These are phyloP conservation scores for Poeciliopsis paucimaculata DNA, from an alignment of 2,797 vertebrate species.

Conservation along the genomic window DNA sequence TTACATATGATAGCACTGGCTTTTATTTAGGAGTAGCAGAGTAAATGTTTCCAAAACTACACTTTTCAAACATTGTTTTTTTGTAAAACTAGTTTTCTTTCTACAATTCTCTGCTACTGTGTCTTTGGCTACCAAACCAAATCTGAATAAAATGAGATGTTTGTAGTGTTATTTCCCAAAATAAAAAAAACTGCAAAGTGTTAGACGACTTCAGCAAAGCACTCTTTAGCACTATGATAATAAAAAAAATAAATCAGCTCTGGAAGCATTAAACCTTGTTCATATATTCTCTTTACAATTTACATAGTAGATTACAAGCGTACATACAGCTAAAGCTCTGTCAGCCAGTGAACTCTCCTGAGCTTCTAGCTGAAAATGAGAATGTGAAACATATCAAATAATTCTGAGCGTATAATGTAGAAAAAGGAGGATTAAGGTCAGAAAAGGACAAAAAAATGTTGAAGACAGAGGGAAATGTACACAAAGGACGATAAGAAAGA, in stretches of 20 bases:
- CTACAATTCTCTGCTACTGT: neutral
- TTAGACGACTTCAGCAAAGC: neutral
- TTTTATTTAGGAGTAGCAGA: neutral
- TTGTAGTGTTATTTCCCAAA: neutral
- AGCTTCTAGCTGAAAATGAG: neutral
- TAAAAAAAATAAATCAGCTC: neutral
- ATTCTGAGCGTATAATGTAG: conserved; percentile 19
- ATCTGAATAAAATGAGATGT: neutral
- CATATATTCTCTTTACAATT: neutral
- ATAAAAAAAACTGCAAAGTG: neutral
- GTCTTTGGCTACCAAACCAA: neutral
- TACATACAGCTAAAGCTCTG: neutral
- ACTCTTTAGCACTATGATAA: neutral
- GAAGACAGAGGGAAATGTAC: conserved; percentile 26
- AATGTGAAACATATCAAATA: conserved; percentile 3
- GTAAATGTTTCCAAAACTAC: neutral
- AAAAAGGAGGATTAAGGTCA: conserved; percentile 22
- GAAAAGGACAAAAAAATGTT: conserved; percentile 22
- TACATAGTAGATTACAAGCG: conserved; percentile 1
- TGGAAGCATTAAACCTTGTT: neutral
- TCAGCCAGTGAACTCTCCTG: neutral
- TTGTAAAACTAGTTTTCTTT: neutral
- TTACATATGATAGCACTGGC: neutral
- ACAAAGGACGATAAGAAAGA: conserved; percentile 41
- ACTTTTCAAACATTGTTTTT: neutral